Evolutionary conservation across 64 coral and sea anemone species (phyloP), one percentile per base, ranked within the genome.

Genomic region (Pocillopora verrucosa): DNA sequence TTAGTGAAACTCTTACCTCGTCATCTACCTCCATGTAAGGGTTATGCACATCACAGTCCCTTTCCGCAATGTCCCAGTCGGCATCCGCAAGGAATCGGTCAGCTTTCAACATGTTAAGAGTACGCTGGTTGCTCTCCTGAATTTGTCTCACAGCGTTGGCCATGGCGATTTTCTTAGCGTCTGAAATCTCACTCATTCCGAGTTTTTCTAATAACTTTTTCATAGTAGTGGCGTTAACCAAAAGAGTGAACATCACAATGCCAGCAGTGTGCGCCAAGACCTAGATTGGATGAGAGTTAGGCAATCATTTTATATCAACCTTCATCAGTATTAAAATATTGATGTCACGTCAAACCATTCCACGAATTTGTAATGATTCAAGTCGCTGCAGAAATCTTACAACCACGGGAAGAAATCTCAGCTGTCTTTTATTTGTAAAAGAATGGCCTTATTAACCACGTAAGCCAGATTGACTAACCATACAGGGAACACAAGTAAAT

Each of bases 131-230:
- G 64, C 94, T 99, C n/a, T 99, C 97, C 56, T 93, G 87, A 13
- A 99, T 59, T 59, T 94, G 88, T 58, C 76, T 69, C 16, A 99
- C 97, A 7, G 90, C 97, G 72, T 99, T 99, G 22, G 94, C 90
- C 97, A 99, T 99, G 17, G 97, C 88, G 2, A 99, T 95, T 56
- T 95, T 99, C 93, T 95, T 95, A 2, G 97, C 91, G 91, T 99
- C 97, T 10, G 97, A 99, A 20, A 99, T 99, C 45, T 99, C 97
- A 80, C 97, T 99, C 97, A 99, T 99, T 12, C 97, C 97, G 26
- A 99, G 82, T 80, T 92, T 93, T 15, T 99, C 97, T 1, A 99
- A 69, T 10, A 99, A 24, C 60, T 95, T 95, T 72, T 99, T 94
- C 90, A 99, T 99, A 1, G 97, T 99, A 35, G 97, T 99, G 16